Percentiles rank a stretch among this genome's conserved stretches.
Evolutionary conservation across 2,113 vertebrate genomes (phyloP).

Genomic region (Orycteropus afer): DNA sequence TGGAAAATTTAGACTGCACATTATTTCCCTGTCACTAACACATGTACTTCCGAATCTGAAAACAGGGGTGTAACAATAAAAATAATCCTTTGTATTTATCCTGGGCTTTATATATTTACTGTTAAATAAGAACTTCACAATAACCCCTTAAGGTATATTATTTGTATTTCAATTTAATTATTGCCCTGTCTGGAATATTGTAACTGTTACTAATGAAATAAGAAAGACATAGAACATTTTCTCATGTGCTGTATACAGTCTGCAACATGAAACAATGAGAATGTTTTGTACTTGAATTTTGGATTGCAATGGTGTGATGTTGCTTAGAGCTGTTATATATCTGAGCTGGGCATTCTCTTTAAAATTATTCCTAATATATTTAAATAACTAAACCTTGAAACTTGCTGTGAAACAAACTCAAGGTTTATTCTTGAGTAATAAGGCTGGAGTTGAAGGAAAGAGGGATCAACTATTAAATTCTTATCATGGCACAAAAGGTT

Average conservation of each 20-base stretch:
- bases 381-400: slow-evolving; percentile 14
- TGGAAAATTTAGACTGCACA: neutral
- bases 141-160: neutral
- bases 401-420: neutral
- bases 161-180: neutral
- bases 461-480: neutral
- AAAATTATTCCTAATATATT: neutral
- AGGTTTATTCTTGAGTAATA: slow-evolving; percentile 36
- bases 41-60: neutral
- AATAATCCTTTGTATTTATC: neutral
- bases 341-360: neutral
- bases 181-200: neutral
- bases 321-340: neutral
- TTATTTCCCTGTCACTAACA: neutral
- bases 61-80: neutral
- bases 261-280: neutral
- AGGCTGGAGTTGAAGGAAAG: neutral
- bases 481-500: slow-evolving; percentile 40
- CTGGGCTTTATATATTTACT: neutral
- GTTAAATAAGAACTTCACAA: neutral
- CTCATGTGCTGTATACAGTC: neutral
- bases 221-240: neutral
- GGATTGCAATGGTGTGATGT: neutral
- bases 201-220: neutral
- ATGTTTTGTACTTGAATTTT: neutral